A percentile compares a stretch with the other conserved stretches of the same genome.
Conservation (phyloP, 2,113 vertebrate species). For the Oplegnathus fasciatus region DNA sequence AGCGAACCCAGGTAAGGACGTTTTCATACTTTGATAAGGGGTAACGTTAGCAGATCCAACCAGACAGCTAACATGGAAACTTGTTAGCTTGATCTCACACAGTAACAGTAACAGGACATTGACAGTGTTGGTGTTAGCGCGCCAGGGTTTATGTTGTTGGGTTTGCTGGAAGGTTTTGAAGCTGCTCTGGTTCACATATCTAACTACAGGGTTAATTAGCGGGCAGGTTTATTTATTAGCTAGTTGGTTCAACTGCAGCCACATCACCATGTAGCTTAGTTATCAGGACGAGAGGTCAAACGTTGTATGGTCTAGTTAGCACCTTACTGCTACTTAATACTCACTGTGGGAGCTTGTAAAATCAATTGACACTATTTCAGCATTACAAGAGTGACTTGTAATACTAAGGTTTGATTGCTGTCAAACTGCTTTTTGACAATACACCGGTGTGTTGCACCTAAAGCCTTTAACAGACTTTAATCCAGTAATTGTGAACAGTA, state of each 20-base stretch:
- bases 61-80: slow-evolving; percentile 35
- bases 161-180: neutral
- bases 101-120: neutral
- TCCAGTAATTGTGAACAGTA: too few relatives aligned
- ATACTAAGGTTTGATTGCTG: neutral
- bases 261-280: neutral
- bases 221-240: neutral
- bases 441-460: neutral
- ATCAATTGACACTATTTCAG: neutral
- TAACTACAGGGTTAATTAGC: too few relatives aligned
- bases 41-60: neutral
- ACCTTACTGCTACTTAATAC: neutral
- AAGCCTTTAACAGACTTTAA: neutral
- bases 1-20: slow-evolving; percentile 53
- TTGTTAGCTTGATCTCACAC: slow-evolving; percentile 47
- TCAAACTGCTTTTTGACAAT: neutral
- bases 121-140: neutral
- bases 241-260: neutral
- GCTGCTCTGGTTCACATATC: neutral
- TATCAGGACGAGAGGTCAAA: slow-evolving; percentile 21
- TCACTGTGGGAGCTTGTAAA: neutral
- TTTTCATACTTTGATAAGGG: slow-evolving; percentile 12
- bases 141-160: neutral
- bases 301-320: neutral
- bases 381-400: too few relatives aligned